A percentile compares a stretch with the other conserved stretches of the same genome.
Evolutionary conservation across 2,888 invertebrate genomes (phyloP).

Genomic region (Netelia fuscicornis): DNA sequence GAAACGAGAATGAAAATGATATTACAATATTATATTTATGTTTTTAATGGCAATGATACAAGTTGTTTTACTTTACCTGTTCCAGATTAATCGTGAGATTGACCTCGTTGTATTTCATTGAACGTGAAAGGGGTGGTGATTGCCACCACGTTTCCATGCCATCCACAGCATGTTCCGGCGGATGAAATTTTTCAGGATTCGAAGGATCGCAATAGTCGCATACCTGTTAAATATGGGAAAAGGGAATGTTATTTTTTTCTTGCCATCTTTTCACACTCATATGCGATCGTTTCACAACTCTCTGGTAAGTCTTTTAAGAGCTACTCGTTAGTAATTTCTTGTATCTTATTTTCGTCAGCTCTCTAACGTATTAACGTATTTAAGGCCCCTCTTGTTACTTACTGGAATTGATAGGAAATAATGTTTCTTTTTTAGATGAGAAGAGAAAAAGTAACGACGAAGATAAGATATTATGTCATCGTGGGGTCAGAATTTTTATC

Average conservation of each 20-base stretch:
- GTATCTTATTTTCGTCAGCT: not conserved
- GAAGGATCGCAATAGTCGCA: conserved; percentile 96
- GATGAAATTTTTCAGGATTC: conserved; percentile 92
- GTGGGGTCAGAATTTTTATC: conserved; percentile 76
- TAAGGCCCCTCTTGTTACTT: conserved; percentile 5
- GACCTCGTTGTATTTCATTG: conserved; percentile 98
- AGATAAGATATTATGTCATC: conserved; percentile 72
- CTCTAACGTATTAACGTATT: conserved; percentile 28
- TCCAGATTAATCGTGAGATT: conserved; percentile 98
- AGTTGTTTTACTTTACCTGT: conserved; percentile 89
- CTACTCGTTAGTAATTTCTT: conserved; percentile 27
- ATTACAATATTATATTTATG: not conserved
- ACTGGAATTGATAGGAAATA: conserved; percentile 49
- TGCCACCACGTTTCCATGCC: conserved; percentile 99
- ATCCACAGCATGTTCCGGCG: conserved; percentile 96
- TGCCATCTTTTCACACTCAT: not conserved
- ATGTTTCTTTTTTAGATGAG: conserved; percentile 6
- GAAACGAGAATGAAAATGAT: conserved; percentile 5
- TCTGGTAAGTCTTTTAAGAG: conserved; percentile 38
- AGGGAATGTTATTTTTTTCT: conserved; percentile 15
- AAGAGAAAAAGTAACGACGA: conserved; percentile 19
- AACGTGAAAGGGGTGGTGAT: conserved; percentile 98
- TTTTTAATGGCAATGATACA: not conserved
- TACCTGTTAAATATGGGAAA: conserved; percentile 87
- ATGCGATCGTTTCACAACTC: conserved; percentile 41